Base-by-base conservation (phyloP, 2,888 invertebrate genomes). In the Cepaea hortensis region DNA sequence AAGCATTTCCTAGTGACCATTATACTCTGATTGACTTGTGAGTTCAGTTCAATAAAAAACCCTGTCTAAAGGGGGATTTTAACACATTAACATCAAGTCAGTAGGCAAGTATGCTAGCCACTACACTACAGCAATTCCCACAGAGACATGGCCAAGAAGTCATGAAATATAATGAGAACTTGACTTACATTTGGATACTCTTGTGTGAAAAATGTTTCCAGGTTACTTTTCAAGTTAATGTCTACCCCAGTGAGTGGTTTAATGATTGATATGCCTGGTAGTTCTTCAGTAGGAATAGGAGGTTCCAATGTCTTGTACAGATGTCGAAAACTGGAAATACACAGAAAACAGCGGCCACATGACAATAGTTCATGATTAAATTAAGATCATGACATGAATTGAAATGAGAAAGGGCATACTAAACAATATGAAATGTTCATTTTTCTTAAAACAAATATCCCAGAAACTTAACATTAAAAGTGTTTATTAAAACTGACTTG, bases 201-300 rank as follows among this genome's bases (percentile, higher is more conserved):
- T 72, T 91, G 87, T 68, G 90, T 91, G 87, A 93, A 93, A 88
- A 92, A 93, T 76, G 92, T 92, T 91, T 92, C 92, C 85, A 93
- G 85, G 87, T 93, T 93, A 84, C 90, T 90, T 86, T 93, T 92
- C 46, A 93, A 89, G 87, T 93, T 91, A n/a, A 92, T 91, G 86
- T 93, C 93, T 48, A 93, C 93, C 65, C 93, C 93, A 15, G 91
- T 91, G 55, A 93, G 90, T 9, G 93, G 93, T 84, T 93, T 93
- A 70, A 93, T 91, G 79, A 93, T 92, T 70, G 93, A 93, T 0
- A 93, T 91, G 7, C 92, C 93, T 85, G 90, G 92, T 83, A 91
- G 89, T 89, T 91, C 91, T 89, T 93, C 93, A 70, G 91, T 91
- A 85, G 91, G 91, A 15, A 82, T 35, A 70, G 91, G 86, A 50